Evolutionary conservation across 2,888 invertebrate species (phyloP), one percentile per base, ranked within the genome.

Genomic region (Protodeltote pygarga): DNA sequence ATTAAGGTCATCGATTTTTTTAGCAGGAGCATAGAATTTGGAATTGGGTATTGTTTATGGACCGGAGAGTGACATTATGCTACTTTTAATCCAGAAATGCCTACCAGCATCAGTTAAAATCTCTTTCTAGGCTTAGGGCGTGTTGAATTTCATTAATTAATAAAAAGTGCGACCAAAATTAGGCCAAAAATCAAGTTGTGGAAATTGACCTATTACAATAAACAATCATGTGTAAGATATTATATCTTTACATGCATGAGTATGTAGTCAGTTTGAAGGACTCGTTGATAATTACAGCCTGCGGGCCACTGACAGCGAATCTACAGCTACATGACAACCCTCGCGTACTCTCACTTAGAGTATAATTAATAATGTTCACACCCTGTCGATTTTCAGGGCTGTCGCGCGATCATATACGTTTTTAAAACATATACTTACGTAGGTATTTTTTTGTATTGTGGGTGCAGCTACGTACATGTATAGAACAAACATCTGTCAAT

Each of bases 321-420:
- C 20, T 64, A 92, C 93, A 57, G 57, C 40, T 60, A 61, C 65
- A 62, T 57, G 61, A 60, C 52, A 52, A 54, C 52, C 52, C 58
- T 57, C 46, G 40, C 49, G 60, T 42, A 62, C 57, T 58, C 62
- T 66, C 67, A 71, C 73, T 74, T 71, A 72, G 61, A 64, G 57
- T 48, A 60, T 69, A 75, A 70, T 75, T 73, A 75, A 77, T 75
- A 75, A 73, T 65, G 65, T 66, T 75, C 71, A 59, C 71, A 67
- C 69, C 65, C 66, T 55, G 40, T 47, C 50, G 37, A 52, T 34
- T 33, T 10, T 6, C 45, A 70, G 67, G 73, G 73, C 28, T 73
- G 61, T 24, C 17, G 19, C 27, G 8, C n/a, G 2, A 20, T 2
- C 1, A 29, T 29, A 10, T 17, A 31, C 1, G 11, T 24, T n/a